Evolutionary conservation across 1,140 invertebrate species (phyloP).

Genomic region (Neodiprion lecontei): DNA sequence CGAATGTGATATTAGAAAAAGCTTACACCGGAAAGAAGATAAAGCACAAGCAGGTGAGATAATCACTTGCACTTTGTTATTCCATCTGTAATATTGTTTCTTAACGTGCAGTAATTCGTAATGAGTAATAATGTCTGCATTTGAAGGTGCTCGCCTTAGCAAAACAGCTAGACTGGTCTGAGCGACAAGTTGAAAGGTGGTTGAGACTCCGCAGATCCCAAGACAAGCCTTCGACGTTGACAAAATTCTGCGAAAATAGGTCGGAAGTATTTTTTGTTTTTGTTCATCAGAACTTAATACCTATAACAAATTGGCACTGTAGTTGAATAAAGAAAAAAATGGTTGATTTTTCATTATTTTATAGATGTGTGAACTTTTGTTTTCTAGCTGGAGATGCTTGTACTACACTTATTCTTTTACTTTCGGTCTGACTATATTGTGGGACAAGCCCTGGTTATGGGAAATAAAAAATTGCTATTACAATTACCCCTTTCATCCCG

Average conservation of each 20-base stretch:
- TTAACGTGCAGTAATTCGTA: slow-evolving; percentile 19
- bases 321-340: slow-evolving; percentile 6
- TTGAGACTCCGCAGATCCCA: slow-evolving; percentile 79
- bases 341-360: not conserved
- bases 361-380: slow-evolving; percentile 26
- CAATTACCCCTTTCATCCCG: slow-evolving; percentile 73
- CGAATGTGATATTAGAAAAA: slow-evolving; percentile 75
- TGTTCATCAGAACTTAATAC: not conserved
- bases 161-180: slow-evolving; percentile 88
- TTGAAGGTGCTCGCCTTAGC: slow-evolving; percentile 76
- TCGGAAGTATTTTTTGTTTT: slow-evolving; percentile 34
- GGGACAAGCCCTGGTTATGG: slow-evolving; percentile 95
- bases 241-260: slow-evolving; percentile 92
- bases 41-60: slow-evolving; percentile 76
- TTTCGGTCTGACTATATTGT: slow-evolving; percentile 84
- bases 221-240: slow-evolving; percentile 86
- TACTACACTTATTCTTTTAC: slow-evolving; percentile 87
- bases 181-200: slow-evolving; percentile 91
- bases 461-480: slow-evolving; percentile 92
- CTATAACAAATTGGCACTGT: not conserved
- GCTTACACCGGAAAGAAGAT: slow-evolving; percentile 74
- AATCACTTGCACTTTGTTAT: slow-evolving; percentile 19
- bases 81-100: slow-evolving; percentile 25
- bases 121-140: slow-evolving; percentile 26
- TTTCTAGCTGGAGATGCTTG: slow-evolving; percentile 81